Percentiles rank a stretch among this genome's conserved stretches.
These are phyloP conservation scores for Notodonta ziczac DNA, from an alignment of 2,888 invertebrate species.

Conservation along the genomic window DNA sequence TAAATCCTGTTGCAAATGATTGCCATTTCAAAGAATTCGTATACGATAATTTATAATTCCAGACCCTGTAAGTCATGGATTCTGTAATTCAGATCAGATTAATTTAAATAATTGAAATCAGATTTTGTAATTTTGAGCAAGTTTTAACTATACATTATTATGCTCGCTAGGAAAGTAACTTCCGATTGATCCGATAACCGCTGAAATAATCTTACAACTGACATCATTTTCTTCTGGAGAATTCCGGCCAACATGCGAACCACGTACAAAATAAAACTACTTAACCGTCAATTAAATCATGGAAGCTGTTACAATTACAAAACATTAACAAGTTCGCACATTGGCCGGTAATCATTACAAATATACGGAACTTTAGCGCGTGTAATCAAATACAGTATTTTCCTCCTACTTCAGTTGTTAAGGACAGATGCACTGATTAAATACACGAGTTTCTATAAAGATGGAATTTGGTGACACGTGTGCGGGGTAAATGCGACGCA, in stretches of 20 bases:
- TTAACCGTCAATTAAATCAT: not conserved
- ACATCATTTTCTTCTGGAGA: not conserved
- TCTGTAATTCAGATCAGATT: no score
- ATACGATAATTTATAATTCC: slow-evolving; percentile 10
- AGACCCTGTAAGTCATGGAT: slow-evolving; percentile 16
- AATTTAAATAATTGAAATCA: slow-evolving; percentile 17
- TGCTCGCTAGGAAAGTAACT: slow-evolving; percentile 19
- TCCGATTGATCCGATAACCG: not conserved
- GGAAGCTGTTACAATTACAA: not conserved
- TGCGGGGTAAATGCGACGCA: slow-evolving; percentile 34
- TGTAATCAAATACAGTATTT: not conserved
- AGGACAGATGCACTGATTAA: not conserved
- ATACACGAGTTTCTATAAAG: slow-evolving; percentile 10
- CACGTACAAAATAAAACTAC: not conserved
- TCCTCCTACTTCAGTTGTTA: not conserved
- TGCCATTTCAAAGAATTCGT: not conserved
- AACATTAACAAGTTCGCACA: slow-evolving; percentile 1
- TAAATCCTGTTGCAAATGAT: not conserved
- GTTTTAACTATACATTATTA: slow-evolving; percentile 31
- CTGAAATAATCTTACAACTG: not conserved
- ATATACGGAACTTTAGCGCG: not conserved
- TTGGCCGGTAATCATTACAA: not conserved
- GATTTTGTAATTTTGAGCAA: slow-evolving; percentile 36
- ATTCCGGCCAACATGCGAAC: not conserved
- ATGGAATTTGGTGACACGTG: slow-evolving; percentile 10